These are phyloP conservation scores for Mesitornis unicolor DNA, from an alignment of 2,113 vertebrate species.

Conservation along the genomic window DNA sequence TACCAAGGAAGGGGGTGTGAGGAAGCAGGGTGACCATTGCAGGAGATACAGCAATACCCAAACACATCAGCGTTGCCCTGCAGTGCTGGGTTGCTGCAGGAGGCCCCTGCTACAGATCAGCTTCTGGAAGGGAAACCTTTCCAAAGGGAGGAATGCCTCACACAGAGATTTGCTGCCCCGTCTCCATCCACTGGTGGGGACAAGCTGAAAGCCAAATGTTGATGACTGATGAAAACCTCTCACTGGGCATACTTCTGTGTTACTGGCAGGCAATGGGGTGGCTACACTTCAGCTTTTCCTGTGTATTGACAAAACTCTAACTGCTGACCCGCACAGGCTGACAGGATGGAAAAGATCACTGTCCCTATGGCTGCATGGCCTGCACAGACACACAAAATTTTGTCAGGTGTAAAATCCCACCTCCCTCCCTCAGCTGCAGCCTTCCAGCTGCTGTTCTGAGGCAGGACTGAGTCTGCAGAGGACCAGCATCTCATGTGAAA, in stretches of 20 bases:
- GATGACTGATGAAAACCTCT: neutral
- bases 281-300: neutral
- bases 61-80: rapidly evolving
- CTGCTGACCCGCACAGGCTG: neutral
- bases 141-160: neutral
- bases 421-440: neutral
- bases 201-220: neutral
- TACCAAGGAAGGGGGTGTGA: neutral
- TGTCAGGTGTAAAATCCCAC: neutral
- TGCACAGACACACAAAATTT: neutral
- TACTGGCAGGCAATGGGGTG: neutral
- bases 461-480: neutral
- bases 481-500: neutral
- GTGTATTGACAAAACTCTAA: neutral
- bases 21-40: neutral
- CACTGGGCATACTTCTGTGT: neutral
- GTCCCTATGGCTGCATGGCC: neutral
- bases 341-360: rapidly evolving
- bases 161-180: neutral
- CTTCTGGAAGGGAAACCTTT: neutral
- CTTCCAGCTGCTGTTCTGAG: neutral
- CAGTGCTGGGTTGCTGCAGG: neutral
- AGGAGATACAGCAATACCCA: neutral
- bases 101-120: neutral
- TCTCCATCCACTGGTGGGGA: neutral